Base-by-base conservation (phyloP, 2,888 invertebrate species). In the Drosophila kanekoi region DNA sequence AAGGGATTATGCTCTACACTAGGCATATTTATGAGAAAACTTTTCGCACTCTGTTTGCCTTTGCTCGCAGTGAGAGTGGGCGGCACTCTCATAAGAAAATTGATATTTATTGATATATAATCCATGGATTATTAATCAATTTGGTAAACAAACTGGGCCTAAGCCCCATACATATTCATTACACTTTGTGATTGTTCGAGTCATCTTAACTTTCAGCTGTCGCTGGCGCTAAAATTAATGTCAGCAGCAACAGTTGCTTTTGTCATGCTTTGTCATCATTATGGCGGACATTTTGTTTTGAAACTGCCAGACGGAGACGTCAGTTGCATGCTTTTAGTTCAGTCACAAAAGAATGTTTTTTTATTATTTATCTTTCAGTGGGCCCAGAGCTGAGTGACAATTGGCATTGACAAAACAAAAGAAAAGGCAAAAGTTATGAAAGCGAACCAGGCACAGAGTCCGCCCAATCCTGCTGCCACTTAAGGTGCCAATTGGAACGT, bases 61-160 rank as follows among this genome's bases (percentile, higher is more conserved):
- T 13, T 14, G 11, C 4, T 16, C 23, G 10, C 9, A 41, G 40
- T 23, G 41, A 43, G 63, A 63, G 52, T 44, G 18, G 35, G 47
- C 38, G 47, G 5, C 51, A 38, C 38, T 23, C 44, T 18, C 11
- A 10, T 48, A 18, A 32, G 16, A 44, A 40, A 53, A 66, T 77
- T 51, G 62, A 58, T 74, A 71, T 77, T 74, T 66, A 74, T 63
- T 64, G 63, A 63, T 52, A 64, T 11, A 43, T 63, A 63, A 63
- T 63, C 51, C 62, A 11, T 28, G 52, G 57, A 54, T 71, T 74
- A 71, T 71, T 59, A 74, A 71, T 78, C 74, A 71, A 78, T 74
- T 74, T 60, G 49, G 49, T 48, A 41, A 37, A 59, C 57, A 59
- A 62, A 44, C 58, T 59, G 44, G 28, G 35, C 14, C 38, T 52